Conservation (phyloP, 2,888 invertebrate genomes). For the Baronia brevicornis region DNA sequence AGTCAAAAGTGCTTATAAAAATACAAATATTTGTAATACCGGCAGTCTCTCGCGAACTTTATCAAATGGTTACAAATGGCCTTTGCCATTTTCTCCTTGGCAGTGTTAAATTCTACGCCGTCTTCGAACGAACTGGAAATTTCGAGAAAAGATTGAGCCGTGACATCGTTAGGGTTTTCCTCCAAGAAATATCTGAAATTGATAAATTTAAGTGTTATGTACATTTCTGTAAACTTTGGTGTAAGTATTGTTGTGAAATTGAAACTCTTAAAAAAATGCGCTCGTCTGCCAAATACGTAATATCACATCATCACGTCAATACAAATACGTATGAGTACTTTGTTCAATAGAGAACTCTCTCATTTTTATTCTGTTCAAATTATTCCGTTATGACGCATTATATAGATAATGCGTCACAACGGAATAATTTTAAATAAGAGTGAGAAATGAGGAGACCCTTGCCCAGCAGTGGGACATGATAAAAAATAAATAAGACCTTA, state of each 20-base stretch:
- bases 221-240: neutral
- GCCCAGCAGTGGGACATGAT: too few relatives aligned
- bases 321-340: too few relatives aligned
- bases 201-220: conserved; percentile 7
- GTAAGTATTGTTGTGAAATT: neutral
- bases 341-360: too few relatives aligned
- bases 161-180: conserved; percentile 33
- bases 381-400: too few relatives aligned
- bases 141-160: conserved; percentile 30
- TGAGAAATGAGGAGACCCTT: too few relatives aligned
- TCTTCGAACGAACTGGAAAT: conserved; percentile 36
- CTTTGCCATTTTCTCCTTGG: conserved; percentile 37
- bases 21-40: conserved; percentile 42
- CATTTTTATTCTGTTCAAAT: too few relatives aligned
- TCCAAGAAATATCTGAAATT: conserved; percentile 35
- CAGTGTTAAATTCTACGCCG: conserved; percentile 29
- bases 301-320: too few relatives aligned
- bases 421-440: too few relatives aligned
- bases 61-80: conserved; percentile 36
- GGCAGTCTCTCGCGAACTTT: conserved; percentile 23
- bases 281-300: too few relatives aligned
- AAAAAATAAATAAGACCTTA: too few relatives aligned
- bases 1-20: conserved; percentile 29
- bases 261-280: too few relatives aligned
- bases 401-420: too few relatives aligned